Base-by-base conservation (phyloP, 1,140 invertebrate species). In the Paralvinella palmiformis region DNA sequence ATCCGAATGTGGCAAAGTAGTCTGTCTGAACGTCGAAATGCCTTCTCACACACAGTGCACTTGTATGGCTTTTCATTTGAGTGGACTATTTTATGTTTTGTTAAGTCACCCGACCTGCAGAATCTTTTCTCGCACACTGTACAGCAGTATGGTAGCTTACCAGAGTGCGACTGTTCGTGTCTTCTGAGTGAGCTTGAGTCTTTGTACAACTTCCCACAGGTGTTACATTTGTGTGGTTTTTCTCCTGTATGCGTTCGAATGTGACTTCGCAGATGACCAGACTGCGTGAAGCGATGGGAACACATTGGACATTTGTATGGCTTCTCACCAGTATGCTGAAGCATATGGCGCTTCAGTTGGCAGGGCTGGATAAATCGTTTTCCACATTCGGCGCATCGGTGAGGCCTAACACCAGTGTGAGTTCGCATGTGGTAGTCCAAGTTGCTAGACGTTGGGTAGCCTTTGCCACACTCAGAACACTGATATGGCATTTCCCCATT, bases 361-460 rank as follows among this genome's bases (percentile, higher is more conserved):
- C 10, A 41, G 37, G 37, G 37, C 79, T 92, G 90, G 77, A 90
- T 91, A 44, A 64, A 64, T n/a, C 55, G 32, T 29, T 48, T 58
- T 15, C 62, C 62, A 44, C 62, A 64, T 15, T 37, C 24, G 55
- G n/a, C 36, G 24, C 62, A 64, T 7, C 86, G 86, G 73, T 92
- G 92, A 0, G 91, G 91, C 84, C 90, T 91, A 82, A 92, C 90
- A 58, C 91, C 91, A 85, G 83, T 84, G 63, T 85, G 84, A 0
- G 81, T 83, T 71, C 83, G 83, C 45, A 84, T 68, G 73, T 85
- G 84, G 55, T 85, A 83, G 0, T 74, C 73, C 27, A 85, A 79
- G 62, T 84, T 81, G 62, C 83, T 80, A 65, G 85, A 84, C 83
- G 85, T 63, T 2, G 65, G 64, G 58, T 70, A 71, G 0, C 68